A percentile compares a stretch with the other conserved stretches of the same genome.
These are phyloP conservation scores for Trissolcus basalis DNA, from an alignment of 1,140 invertebrate genomes.

Conservation along the genomic window DNA sequence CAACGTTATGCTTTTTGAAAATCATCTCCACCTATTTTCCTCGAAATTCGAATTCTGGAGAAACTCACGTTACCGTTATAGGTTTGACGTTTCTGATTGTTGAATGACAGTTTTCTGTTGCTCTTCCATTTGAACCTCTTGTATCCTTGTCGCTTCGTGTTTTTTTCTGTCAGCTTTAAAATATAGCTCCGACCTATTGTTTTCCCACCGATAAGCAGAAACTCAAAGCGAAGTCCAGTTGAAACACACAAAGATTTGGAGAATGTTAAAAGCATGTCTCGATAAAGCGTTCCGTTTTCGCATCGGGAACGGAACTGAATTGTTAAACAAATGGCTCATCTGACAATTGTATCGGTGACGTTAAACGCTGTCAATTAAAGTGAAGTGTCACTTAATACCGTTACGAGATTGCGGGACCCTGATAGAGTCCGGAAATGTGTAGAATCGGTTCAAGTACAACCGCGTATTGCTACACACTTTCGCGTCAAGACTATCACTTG, in stretches of 20 bases:
- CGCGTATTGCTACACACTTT: slow-evolving; percentile 52
- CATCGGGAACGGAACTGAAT: slow-evolving; percentile 13
- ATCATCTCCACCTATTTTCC: too few species aligned
- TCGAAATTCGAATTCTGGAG: too few species aligned
- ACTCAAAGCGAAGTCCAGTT: not conserved
- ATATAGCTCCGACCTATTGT: too few species aligned
- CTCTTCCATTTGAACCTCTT: too few species aligned
- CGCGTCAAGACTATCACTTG: slow-evolving; percentile 55
- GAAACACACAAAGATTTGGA: not conserved
- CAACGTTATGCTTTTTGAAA: too few species aligned
- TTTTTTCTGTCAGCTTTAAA: too few species aligned
- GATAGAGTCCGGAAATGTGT: slow-evolving; percentile 46
- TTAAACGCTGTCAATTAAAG: slow-evolving; percentile 40
- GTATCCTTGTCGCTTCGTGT: too few species aligned
- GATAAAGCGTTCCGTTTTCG: not conserved
- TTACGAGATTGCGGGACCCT: slow-evolving; percentile 48
- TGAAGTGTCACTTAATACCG: slow-evolving; percentile 48
- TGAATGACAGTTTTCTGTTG: too few species aligned
- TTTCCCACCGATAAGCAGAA: too few species aligned
- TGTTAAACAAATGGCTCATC: slow-evolving; percentile 7
- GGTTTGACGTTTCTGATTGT: too few species aligned
- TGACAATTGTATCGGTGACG: slow-evolving; percentile 14
- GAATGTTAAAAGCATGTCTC: slow-evolving; percentile 6
- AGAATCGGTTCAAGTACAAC: slow-evolving; percentile 54
- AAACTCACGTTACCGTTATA: too few species aligned